Conservation (phyloP, 1,140 invertebrate genomes). For the Helicoverpa armigera region DNA sequence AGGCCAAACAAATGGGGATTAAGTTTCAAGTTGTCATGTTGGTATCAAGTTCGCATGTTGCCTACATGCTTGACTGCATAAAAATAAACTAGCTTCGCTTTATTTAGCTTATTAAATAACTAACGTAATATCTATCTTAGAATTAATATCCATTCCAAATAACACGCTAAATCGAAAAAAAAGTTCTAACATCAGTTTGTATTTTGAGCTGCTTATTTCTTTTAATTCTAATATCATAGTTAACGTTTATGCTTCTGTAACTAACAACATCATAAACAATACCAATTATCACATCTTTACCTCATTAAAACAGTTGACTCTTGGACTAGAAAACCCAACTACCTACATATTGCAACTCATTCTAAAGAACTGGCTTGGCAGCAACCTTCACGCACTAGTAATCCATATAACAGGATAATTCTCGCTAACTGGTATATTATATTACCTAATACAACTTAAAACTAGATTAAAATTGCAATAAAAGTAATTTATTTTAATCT, state of each 20-base stretch:
- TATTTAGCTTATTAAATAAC: too few relatives aligned
- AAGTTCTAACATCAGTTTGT: too few relatives aligned
- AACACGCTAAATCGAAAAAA: too few relatives aligned
- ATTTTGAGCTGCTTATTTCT: too few relatives aligned
- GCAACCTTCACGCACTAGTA: constrained; percentile 57
- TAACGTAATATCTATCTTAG: too few relatives aligned
- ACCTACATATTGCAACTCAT: not conserved
- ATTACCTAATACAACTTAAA: constrained; percentile 22
- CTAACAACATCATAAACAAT: not conserved
- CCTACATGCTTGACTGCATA: too few relatives aligned
- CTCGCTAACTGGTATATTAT: constrained; percentile 20
- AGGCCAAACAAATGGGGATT: too few relatives aligned
- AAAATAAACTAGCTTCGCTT: too few relatives aligned
- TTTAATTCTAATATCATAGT: too few relatives aligned
- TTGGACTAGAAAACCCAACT: not conserved
- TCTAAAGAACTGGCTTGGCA: constrained; percentile 5
- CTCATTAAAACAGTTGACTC: not conserved
- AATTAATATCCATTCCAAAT: too few relatives aligned
- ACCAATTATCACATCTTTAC: not conserved
- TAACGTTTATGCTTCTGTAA: not conserved
- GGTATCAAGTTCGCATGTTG: too few relatives aligned
- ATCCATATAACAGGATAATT: constrained; percentile 18
- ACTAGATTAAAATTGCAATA: constrained; percentile 28
- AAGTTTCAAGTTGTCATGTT: too few relatives aligned
- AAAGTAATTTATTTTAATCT: constrained; percentile 5